Conservation (phyloP, 2,113 vertebrate species). For the Cervus canadensis region DNA sequence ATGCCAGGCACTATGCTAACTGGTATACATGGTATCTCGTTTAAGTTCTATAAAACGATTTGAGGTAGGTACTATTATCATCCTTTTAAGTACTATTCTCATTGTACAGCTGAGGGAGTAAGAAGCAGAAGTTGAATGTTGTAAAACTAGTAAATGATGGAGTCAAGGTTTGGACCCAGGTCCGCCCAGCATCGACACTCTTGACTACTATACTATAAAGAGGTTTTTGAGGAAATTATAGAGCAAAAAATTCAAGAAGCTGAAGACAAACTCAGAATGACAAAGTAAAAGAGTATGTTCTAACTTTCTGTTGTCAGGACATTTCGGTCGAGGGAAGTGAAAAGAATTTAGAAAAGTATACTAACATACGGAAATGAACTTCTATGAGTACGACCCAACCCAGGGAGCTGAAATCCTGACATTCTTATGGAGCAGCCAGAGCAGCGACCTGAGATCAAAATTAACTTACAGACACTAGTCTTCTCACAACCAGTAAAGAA, state of each 20-base stretch:
- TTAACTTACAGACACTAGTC: background rate
- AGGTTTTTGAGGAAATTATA: background rate
- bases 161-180: background rate
- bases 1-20: background rate
- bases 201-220: background rate
- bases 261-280: background rate
- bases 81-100: background rate
- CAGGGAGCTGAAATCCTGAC: background rate
- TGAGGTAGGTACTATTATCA: background rate
- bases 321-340: background rate
- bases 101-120: background rate
- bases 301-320: background rate
- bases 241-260: background rate
- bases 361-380: background rate
- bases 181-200: background rate
- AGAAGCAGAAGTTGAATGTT: background rate
- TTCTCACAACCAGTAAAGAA: background rate
- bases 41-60: background rate
- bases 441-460: background rate
- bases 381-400: background rate
- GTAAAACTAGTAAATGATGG: background rate
- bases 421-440: background rate
- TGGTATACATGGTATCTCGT: background rate
- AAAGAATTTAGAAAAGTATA: background rate
- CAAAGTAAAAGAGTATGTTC: background rate